These are phyloP conservation scores for Zenarchopterus dispar DNA, from an alignment of 2,797 vertebrate species.

Conservation along the genomic window DNA sequence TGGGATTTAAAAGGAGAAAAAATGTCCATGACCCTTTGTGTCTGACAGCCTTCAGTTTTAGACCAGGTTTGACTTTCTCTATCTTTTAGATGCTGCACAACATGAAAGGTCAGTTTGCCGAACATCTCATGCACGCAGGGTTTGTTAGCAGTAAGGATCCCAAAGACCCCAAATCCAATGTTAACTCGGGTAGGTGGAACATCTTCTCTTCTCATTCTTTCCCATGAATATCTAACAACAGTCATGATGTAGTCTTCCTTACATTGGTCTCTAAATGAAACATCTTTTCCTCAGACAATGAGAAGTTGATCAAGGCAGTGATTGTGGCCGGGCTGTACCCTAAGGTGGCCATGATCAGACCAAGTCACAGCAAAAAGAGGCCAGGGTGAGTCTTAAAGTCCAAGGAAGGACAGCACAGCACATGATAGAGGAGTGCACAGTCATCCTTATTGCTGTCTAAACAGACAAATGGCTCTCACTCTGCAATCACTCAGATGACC, in stretches of 20 bases:
- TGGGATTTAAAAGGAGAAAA: slow-evolving; percentile 3
- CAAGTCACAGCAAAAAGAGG: slow-evolving; percentile 89
- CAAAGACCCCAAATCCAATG: slow-evolving; percentile 90
- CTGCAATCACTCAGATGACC: slow-evolving; percentile 24
- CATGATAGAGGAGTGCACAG: slow-evolving; percentile 9
- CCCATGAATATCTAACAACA: not conserved
- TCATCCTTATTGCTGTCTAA: slow-evolving; percentile 27
- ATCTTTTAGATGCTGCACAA: slow-evolving; percentile 92
- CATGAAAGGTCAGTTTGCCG: slow-evolving; percentile 98
- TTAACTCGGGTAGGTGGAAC: slow-evolving; percentile 88
- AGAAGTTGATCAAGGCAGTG: slow-evolving; percentile 97
- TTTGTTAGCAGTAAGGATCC: slow-evolving; percentile 92
- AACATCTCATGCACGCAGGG: slow-evolving; percentile 91
- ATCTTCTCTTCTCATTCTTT: not conserved
- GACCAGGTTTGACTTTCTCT: slow-evolving; percentile 18
- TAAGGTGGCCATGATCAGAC: slow-evolving; percentile 95
- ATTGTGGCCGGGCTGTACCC: slow-evolving; percentile 98
- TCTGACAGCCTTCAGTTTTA: too few species aligned
- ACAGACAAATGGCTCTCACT: slow-evolving; percentile 13
- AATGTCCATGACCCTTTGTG: too few species aligned
- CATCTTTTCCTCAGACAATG: slow-evolving; percentile 85
- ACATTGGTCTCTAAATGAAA: not conserved
- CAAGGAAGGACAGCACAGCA: not conserved
- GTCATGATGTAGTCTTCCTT: not conserved
- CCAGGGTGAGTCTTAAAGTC: slow-evolving; percentile 86